These are phyloP conservation scores for Marronus borbonicus DNA, from an alignment of 2,888 invertebrate species.

Conservation along the genomic window DNA sequence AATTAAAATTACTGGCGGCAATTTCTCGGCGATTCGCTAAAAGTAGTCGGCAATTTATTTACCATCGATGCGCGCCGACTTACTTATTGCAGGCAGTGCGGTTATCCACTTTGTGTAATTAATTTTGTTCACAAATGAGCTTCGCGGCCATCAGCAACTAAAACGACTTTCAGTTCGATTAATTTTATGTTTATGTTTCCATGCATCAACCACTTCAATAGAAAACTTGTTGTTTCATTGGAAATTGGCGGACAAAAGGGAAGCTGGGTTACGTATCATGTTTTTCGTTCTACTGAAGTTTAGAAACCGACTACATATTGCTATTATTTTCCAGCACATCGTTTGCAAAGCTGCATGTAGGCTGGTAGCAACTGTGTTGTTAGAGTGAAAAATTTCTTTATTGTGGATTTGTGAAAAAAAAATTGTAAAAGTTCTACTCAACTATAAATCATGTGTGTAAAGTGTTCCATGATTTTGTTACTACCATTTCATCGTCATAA, in stretches of 20 bases:
- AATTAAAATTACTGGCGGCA: constrained; percentile 40
- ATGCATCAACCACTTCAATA: too few species aligned
- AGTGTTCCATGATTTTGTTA: too few species aligned
- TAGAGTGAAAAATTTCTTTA: too few species aligned
- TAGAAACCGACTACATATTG: too few species aligned
- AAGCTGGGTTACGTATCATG: background rate
- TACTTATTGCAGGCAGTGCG: background rate
- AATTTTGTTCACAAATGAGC: constrained; percentile 40
- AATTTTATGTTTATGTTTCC: background rate
- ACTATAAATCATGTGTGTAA: too few species aligned
- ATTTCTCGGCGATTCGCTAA: constrained; percentile 32
- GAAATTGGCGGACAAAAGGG: background rate
- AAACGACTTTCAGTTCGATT: constrained; percentile 1
- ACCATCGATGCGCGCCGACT: constrained; percentile 3
- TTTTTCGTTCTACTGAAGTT: too few species aligned
- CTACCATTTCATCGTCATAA: too few species aligned
- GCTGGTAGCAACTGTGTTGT: too few species aligned
- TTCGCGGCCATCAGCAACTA: background rate
- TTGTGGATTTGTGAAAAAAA: too few species aligned
- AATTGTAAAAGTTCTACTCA: too few species aligned
- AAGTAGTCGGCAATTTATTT: constrained; percentile 20
- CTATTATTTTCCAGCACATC: too few species aligned
- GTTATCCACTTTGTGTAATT: constrained; percentile 39
- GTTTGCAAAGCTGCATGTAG: too few species aligned
- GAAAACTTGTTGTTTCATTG: background rate